These are phyloP conservation scores for Trichomycterus rosablanca DNA, from an alignment of 2,113 vertebrate species.

Conservation along the genomic window DNA sequence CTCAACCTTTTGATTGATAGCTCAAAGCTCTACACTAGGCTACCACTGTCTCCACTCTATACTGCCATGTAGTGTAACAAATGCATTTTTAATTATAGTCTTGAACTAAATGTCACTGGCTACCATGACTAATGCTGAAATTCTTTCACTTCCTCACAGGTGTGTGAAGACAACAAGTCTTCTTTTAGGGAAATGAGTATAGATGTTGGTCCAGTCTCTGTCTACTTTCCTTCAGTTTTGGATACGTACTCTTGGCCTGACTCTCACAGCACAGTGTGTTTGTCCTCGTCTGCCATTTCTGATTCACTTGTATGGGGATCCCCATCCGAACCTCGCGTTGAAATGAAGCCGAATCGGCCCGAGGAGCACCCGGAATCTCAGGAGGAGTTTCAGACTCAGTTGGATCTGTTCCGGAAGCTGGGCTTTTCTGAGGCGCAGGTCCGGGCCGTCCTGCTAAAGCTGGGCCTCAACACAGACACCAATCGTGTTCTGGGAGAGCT, in stretches of 20 bases:
- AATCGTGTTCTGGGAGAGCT: conserved; percentile 84
- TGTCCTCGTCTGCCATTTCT: conserved; percentile 19
- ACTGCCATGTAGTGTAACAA: no score
- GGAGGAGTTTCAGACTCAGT: conserved; percentile 66
- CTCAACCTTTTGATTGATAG: no score
- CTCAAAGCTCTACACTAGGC: no score
- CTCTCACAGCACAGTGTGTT: neutral
- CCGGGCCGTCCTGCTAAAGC: conserved; percentile 71
- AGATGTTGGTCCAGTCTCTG: conserved; percentile 43
- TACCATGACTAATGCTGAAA: no score
- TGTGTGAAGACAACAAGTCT: conserved; percentile 18
- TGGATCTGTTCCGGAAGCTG: conserved; percentile 89
- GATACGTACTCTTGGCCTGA: conserved; percentile 49
- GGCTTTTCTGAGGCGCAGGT: conserved; percentile 83
- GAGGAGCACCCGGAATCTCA: conserved; percentile 28
- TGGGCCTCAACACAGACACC: conserved; percentile 74
- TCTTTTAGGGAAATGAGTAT: conserved; percentile 53
- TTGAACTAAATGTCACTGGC: no score
- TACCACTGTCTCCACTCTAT: no score
- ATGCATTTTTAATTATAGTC: no score
- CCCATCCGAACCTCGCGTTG: neutral
- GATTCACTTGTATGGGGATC: conserved; percentile 44
- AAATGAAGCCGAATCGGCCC: conserved; percentile 37
- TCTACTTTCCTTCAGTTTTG: conserved; percentile 25
- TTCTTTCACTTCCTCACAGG: conserved; percentile 27